A percentile compares a stretch with the other conserved stretches of the same genome.
Evolutionary conservation across 2,113 vertebrate genomes (phyloP).

Genomic region (Zootoca vivipara): DNA sequence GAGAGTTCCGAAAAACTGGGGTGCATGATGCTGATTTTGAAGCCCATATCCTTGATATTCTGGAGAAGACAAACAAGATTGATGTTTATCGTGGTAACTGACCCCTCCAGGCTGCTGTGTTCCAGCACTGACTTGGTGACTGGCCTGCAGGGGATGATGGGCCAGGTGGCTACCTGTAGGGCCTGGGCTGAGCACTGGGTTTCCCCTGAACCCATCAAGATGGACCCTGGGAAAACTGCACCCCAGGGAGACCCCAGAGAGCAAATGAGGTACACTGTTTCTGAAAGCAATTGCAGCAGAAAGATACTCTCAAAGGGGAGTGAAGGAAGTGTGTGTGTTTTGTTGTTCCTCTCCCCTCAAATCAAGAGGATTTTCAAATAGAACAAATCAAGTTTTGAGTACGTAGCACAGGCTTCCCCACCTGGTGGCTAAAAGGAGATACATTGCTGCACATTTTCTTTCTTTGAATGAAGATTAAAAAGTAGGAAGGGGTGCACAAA

Average conservation of each 20-base stretch:
- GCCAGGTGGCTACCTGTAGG: not conserved
- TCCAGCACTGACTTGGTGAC: not conserved
- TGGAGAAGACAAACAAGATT: conserved; percentile 91
- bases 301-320: conserved; percentile 9
- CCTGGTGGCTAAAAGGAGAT: conserved; percentile 64
- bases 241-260: not conserved
- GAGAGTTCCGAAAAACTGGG: conserved; percentile 95
- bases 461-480: conserved; percentile 25
- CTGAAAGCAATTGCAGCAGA: conserved; percentile 31
- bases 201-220: not conserved
- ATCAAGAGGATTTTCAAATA: conserved; percentile 53
- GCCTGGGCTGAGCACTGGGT: not conserved
- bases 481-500: rapidly evolving
- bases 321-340: not conserved
- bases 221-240: not conserved
- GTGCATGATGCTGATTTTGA: conserved; percentile 97
- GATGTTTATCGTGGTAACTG: conserved; percentile 93
- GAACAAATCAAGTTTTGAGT: not conserved
- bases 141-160: not conserved
- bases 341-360: not conserved
- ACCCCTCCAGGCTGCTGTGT: conserved; percentile 29
- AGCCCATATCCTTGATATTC: conserved; percentile 90
- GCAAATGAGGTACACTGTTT: not conserved
- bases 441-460: conserved; percentile 57
- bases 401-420: not conserved